Conservation (phyloP, 1,140 invertebrate genomes). For the Chlorops oryzae region DNA sequence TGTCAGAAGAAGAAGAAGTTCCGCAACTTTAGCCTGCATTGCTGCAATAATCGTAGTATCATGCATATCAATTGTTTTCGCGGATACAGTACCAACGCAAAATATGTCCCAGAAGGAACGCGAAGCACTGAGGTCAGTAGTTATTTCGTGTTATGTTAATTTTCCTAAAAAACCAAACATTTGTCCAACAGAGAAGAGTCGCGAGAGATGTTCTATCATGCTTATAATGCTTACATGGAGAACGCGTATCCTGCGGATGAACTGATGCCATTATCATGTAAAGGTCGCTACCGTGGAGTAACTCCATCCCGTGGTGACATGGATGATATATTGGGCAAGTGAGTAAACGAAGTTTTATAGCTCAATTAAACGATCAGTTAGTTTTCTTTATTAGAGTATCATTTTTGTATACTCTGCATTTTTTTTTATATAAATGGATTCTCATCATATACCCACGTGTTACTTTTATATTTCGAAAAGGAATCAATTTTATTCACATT, state of each 20-base stretch:
- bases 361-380: not conserved
- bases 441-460: too few relatives aligned
- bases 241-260: conserved; percentile 98
- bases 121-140: conserved; percentile 52
- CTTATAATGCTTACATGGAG: conserved; percentile 93
- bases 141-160: not conserved
- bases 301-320: conserved; percentile 89
- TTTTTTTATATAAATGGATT: too few relatives aligned
- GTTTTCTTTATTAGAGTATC: not conserved
- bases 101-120: conserved; percentile 56
- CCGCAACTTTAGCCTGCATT: too few relatives aligned
- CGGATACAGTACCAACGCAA: conserved; percentile 43
- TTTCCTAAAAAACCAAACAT: not conserved
- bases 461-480: too few relatives aligned
- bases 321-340: conserved; percentile 95
- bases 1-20: not conserved
- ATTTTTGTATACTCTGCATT: too few relatives aligned
- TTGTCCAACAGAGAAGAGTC: conserved; percentile 58
- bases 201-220: conserved; percentile 94
- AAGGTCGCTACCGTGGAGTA: conserved; percentile 79
- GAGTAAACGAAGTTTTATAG: conserved; percentile 72
- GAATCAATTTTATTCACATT: not conserved
- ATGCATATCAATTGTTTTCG: not conserved
- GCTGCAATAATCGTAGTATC: not conserved
- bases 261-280: conserved; percentile 94